A percentile compares a stretch with the other conserved stretches of the same genome.
Conservation (phyloP, 2,797 vertebrate genomes). For the Oryzias dopingdopingensis region DNA sequence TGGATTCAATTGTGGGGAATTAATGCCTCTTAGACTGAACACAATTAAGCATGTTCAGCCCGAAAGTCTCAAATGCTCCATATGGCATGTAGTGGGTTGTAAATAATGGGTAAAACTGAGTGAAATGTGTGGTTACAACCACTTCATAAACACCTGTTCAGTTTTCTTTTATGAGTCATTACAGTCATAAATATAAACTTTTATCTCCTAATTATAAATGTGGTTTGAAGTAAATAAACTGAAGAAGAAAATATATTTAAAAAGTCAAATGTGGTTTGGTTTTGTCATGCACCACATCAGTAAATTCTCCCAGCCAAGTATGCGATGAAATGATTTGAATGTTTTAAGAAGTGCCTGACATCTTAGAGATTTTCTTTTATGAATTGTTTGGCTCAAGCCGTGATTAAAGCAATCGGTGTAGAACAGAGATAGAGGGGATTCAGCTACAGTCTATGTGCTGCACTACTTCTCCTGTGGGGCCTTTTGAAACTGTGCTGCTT, state of each 20-base stretch:
- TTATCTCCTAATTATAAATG: conserved; percentile 2
- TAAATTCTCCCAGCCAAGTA: too few relatives aligned
- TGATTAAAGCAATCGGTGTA: conserved; percentile 4
- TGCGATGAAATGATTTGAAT: too few relatives aligned
- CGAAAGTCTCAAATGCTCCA: conserved; percentile 36
- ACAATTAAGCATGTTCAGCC: conserved; percentile 17
- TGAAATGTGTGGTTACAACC: conserved; percentile 20
- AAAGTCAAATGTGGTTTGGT: not conserved
- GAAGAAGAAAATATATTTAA: not conserved
- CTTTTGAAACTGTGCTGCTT: conserved; percentile 48
- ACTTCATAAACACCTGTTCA: conserved; percentile 41
- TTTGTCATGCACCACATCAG: conserved; percentile 1
- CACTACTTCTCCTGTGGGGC: conserved; percentile 33
- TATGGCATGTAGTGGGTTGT: conserved; percentile 29
- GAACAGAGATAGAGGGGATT: not conserved
- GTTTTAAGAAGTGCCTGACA: too few relatives aligned
- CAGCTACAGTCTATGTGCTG: conserved; percentile 12
- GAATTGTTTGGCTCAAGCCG: too few relatives aligned
- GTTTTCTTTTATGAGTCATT: conserved; percentile 1
- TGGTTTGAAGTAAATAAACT: conserved; percentile 6
- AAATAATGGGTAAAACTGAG: conserved; percentile 22
- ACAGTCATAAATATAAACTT: conserved; percentile 16
- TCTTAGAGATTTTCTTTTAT: too few relatives aligned
- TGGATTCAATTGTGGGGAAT: conserved; percentile 26
- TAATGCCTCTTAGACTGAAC: conserved; percentile 30